phyloP scores from a whole-genome alignment of 2,797 vertebrate genomes.

The Falco columbarius region DNA sequence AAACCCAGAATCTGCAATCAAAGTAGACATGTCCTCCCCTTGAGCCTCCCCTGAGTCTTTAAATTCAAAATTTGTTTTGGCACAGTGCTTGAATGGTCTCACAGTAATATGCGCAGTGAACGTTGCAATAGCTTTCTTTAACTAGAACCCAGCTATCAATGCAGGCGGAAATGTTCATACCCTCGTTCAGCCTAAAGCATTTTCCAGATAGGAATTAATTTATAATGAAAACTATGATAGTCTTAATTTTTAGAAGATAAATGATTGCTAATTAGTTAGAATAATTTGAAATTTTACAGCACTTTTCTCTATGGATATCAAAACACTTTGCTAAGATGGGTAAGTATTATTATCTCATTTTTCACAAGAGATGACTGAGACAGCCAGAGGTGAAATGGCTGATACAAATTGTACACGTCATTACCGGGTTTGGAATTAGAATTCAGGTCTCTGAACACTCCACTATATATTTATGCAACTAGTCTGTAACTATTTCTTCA shows the following conservation, averaged over 20 bases:
- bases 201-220: conserved; percentile 53
- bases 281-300: conserved; percentile 54
- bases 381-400: conserved; percentile 49
- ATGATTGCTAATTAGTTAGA: conserved; percentile 57
- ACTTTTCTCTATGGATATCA: conserved; percentile 53
- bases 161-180: not conserved
- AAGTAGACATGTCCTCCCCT: fast-evolving
- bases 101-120: not conserved
- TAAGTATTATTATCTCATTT: conserved; percentile 58
- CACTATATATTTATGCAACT: not conserved
- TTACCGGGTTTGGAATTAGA: conserved; percentile 16
- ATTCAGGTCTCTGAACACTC: conserved; percentile 23
- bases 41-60: not conserved
- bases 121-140: not conserved
- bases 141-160: not conserved
- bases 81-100: not conserved
- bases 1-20: not conserved
- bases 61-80: not conserved
- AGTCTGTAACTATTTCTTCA: not conserved
- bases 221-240: conserved; percentile 49
- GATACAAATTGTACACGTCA: not conserved
- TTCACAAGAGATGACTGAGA: conserved; percentile 41
- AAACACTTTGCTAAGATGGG: conserved; percentile 33
- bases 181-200: conserved; percentile 42
- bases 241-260: conserved; percentile 55